These are phyloP conservation scores for Saccopteryx leptura DNA, from an alignment of 2,113 vertebrate genomes.

Conservation along the genomic window DNA sequence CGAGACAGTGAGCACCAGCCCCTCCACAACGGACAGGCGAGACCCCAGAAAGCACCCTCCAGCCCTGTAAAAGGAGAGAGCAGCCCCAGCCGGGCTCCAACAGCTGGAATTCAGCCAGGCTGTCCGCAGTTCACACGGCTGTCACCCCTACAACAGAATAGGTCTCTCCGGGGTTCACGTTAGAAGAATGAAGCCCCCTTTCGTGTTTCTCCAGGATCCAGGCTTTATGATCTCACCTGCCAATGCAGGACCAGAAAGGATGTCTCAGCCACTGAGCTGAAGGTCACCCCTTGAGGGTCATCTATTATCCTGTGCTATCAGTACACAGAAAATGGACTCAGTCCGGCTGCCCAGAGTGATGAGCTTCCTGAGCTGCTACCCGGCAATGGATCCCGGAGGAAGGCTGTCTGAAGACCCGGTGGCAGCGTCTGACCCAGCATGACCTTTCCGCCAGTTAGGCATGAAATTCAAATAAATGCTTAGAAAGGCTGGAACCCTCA, in stretches of 20 bases:
- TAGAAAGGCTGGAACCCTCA: slow-evolving; percentile 69
- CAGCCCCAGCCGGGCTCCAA: background rate
- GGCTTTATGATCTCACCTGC: background rate
- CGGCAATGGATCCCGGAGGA: slow-evolving; percentile 55
- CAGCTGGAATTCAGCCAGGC: background rate
- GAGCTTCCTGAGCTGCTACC: background rate
- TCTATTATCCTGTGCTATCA: slow-evolving; percentile 1
- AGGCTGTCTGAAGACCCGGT: slow-evolving; percentile 67
- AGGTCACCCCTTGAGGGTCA: background rate
- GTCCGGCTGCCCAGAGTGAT: background rate
- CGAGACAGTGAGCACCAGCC: too few relatives aligned
- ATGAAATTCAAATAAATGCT: slow-evolving; percentile 81
- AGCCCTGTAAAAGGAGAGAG: too few relatives aligned
- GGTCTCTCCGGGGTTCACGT: background rate
- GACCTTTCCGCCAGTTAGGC: slow-evolving; percentile 79
- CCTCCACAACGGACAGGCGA: background rate
- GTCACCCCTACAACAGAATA: background rate
- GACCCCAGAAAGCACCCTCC: background rate
- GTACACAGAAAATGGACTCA: slow-evolving; percentile 1
- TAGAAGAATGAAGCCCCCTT: background rate
- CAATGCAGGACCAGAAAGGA: background rate
- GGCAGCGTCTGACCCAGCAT: slow-evolving; percentile 71
- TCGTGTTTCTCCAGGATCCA: background rate
- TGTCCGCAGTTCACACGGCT: background rate
- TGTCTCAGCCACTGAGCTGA: background rate